Percentiles rank a stretch among this genome's conserved stretches.
phyloP scores from a whole-genome alignment of 2,888 invertebrate genomes.

The Halocaridina rubra region DNA sequence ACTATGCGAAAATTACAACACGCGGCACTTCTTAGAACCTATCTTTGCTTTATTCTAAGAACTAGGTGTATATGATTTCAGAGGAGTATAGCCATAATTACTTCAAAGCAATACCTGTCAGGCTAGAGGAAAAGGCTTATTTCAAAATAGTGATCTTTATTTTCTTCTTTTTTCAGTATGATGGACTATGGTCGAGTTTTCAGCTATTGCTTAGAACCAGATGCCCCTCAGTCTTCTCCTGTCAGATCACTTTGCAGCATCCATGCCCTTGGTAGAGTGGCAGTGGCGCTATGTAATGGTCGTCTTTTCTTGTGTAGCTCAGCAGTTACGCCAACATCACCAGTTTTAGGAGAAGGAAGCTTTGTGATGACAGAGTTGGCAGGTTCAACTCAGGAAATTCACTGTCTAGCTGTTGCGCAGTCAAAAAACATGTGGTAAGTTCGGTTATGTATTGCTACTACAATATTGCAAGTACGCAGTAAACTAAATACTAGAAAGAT shows the following conservation, averaged over 20 bases:
- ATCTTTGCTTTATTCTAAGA: no score
- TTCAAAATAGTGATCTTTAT: no score
- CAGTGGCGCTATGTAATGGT: conserved; percentile 83
- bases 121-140: no score
- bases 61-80: no score
- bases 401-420: conserved; percentile 76
- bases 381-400: conserved; percentile 73
- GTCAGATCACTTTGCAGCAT: conserved; percentile 79
- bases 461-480: no score
- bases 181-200: conserved; percentile 74
- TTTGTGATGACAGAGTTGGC: conserved; percentile 84
- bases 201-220: conserved; percentile 77
- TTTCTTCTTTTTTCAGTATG: conserved; percentile 70
- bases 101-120: no score
- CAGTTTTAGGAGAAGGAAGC: conserved; percentile 78
- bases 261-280: conserved; percentile 78
- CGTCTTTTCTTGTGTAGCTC: conserved; percentile 63
- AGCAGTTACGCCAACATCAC: conserved; percentile 73
- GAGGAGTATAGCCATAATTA: no score
- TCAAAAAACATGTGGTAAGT: conserved; percentile 68
- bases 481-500: no score
- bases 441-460: no score
- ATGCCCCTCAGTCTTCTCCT: conserved; percentile 71
- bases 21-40: no score
- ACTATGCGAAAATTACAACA: no score